phyloP scores from a whole-genome alignment of 2,797 vertebrate species.

The Rachycentron canadum region DNA sequence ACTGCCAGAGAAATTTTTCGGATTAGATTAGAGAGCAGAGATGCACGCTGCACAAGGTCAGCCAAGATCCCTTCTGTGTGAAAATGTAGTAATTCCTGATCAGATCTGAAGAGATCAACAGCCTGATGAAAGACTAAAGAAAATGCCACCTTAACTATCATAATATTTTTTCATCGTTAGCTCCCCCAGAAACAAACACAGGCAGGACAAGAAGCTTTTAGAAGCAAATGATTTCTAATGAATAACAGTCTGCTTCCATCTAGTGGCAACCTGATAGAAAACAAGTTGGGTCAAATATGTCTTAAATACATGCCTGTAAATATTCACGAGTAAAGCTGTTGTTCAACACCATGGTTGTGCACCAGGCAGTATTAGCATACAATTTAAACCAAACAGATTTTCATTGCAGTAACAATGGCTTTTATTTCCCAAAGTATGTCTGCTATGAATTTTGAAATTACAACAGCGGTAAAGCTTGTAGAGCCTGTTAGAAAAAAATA shows the following conservation, averaged over 20 bases:
- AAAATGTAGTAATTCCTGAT: conserved; percentile 8
- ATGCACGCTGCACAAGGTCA: conserved; percentile 16
- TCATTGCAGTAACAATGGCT: conserved; percentile 67
- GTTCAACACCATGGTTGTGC: not conserved
- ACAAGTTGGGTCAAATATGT: not conserved
- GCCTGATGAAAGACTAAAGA: not conserved
- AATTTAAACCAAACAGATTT: conserved; percentile 6
- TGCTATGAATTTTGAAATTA: conserved; percentile 46
- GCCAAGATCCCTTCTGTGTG: not conserved
- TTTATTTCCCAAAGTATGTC: conserved; percentile 75
- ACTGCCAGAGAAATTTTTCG: conserved; percentile 19
- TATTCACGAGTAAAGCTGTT: not conserved
- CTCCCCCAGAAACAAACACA: not conserved
- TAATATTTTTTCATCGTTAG: not conserved
- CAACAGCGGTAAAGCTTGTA: conserved; percentile 51
- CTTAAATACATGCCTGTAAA: not conserved
- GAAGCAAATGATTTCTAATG: not conserved
- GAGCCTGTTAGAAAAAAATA: conserved; percentile 62
- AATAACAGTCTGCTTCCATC: conserved; percentile 62
- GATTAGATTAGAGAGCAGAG: conserved; percentile 51
- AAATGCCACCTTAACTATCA: not conserved
- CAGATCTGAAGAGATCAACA: not conserved
- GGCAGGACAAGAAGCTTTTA: not conserved
- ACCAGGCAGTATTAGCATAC: not conserved
- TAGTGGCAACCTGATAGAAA: conserved; percentile 60